phyloP scores from a whole-genome alignment of 2,113 vertebrate genomes.

The Psittacus erithacus region DNA sequence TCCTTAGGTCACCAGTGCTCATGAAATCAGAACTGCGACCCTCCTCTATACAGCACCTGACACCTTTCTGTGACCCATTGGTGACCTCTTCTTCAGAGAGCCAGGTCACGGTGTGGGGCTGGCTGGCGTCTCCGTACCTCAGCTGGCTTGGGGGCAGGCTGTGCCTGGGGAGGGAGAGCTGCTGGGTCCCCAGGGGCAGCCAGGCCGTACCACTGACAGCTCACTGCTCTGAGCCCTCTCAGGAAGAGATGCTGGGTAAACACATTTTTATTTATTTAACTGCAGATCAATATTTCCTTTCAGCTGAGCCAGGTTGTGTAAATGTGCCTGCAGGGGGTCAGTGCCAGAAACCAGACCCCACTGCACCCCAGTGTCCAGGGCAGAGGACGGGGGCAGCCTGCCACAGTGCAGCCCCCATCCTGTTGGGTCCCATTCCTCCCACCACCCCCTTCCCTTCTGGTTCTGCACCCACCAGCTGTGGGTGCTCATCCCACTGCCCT shows the following conservation, averaged over 20 bases:
- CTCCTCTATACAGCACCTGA: rapidly evolving
- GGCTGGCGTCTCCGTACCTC: not conserved
- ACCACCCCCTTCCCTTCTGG: rapidly evolving
- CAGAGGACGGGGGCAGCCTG: not conserved
- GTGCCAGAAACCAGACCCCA: not conserved
- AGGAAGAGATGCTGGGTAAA: slow-evolving; percentile 47
- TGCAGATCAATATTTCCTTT: slow-evolving; percentile 66
- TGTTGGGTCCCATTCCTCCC: rapidly evolving
- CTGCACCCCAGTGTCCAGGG: not conserved
- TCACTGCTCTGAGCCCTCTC: not conserved
- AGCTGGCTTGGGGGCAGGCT: not conserved
- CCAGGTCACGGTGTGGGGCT: rapidly evolving
- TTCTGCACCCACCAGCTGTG: too few relatives aligned
- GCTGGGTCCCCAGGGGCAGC: not conserved
- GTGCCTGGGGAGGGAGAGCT: not conserved
- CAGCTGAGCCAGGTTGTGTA: slow-evolving; percentile 18
- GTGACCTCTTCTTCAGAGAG: not conserved
- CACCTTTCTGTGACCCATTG: not conserved
- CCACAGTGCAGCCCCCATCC: not conserved
- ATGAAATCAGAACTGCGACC: not conserved
- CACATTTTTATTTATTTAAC: slow-evolving; percentile 63
- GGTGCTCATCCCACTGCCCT: not conserved
- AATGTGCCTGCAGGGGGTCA: not conserved
- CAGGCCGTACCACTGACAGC: not conserved
- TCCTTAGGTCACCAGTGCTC: not conserved